Conservation (phyloP, 1,140 invertebrate species). For the Drosophila lini region DNA sequence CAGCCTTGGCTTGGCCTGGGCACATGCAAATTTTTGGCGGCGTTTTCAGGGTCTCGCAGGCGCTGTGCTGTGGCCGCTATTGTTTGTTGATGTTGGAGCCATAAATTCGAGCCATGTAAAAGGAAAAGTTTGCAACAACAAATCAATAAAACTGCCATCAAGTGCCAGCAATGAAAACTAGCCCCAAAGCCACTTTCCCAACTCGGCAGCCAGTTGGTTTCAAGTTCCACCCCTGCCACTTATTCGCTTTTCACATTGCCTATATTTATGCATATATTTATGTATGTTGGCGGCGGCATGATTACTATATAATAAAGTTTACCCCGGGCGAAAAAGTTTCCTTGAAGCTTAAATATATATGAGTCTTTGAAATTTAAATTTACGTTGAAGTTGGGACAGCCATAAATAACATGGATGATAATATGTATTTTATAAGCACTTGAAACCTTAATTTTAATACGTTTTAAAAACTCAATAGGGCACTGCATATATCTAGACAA, state of each 20-base stretch:
- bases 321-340: constrained; percentile 22
- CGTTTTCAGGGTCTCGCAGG: constrained; percentile 58
- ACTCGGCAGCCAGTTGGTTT: constrained; percentile 36
- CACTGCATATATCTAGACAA: neutral
- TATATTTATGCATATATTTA: constrained; percentile 52
- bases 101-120: constrained; percentile 64
- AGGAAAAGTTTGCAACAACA: constrained; percentile 67
- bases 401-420: constrained; percentile 6
- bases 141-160: constrained; percentile 76
- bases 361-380: constrained; percentile 13
- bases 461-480: neutral
- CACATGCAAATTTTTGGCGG: constrained; percentile 76
- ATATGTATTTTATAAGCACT: neutral
- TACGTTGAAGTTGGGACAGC: constrained; percentile 1
- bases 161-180: constrained; percentile 59
- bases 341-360: constrained; percentile 23
- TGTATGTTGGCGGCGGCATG: constrained; percentile 26
- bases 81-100: constrained; percentile 49
- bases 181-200: constrained; percentile 45
- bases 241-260: constrained; percentile 25
- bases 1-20: constrained; percentile 48
- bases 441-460: neutral
- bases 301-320: constrained; percentile 42
- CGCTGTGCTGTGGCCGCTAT: constrained; percentile 23
- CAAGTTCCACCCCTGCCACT: constrained; percentile 18